These are phyloP conservation scores for Luscinia luscinia DNA, from an alignment of 2,797 vertebrate genomes.

Conservation along the genomic window DNA sequence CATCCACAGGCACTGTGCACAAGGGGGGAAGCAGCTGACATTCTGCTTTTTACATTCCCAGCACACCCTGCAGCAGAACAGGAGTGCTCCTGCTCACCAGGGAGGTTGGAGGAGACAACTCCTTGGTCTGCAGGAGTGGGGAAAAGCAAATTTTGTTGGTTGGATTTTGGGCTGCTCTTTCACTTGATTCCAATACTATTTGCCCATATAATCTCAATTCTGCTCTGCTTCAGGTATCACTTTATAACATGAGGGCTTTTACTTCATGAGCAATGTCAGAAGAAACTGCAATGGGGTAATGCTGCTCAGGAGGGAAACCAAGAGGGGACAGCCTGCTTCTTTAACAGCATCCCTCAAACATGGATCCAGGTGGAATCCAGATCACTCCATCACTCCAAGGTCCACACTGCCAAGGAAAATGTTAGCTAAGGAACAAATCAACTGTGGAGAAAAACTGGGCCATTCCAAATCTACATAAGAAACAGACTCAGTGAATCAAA, in stretches of 20 bases:
- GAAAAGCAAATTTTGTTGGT: not conserved
- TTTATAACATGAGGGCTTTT: not conserved
- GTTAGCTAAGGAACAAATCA: not conserved
- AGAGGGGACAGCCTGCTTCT: not conserved
- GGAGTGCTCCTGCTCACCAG: not conserved
- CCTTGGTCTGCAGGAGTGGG: too few species aligned
- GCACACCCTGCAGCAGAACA: not conserved
- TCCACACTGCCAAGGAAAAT: not conserved
- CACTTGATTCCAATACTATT: not conserved
- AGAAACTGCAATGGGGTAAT: not conserved
- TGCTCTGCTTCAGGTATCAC: not conserved
- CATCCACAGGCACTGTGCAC: accelerated
- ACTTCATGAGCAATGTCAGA: not conserved
- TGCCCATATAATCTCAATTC: not conserved
- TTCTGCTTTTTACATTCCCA: not conserved
- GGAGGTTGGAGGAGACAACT: not conserved
- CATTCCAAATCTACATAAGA: not conserved
- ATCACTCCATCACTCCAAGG: not conserved
- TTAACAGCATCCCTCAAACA: not conserved
- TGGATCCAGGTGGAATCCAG: not conserved
- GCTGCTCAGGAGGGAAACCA: not conserved
- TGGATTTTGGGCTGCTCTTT: not conserved
- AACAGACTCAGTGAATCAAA: not conserved
- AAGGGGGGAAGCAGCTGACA: not conserved
- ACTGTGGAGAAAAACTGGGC: not conserved